Conservation (phyloP, 1,140 invertebrate genomes). For the Ceratina calcarata region DNA sequence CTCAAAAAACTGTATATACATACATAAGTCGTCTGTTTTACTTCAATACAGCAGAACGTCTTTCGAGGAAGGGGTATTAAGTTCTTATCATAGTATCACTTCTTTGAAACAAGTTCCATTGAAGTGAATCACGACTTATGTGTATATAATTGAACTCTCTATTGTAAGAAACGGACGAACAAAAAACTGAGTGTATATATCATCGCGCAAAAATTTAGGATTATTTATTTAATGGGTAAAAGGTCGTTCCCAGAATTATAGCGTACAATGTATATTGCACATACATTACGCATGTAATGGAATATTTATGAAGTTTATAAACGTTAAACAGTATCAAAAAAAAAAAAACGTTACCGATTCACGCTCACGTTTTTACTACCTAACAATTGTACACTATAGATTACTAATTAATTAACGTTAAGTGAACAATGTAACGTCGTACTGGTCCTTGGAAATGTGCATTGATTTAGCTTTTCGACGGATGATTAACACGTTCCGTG, state of each 20-base stretch:
- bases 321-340: constrained; percentile 3
- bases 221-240: neutral
- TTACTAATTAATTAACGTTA: neutral
- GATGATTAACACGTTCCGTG: too few relatives aligned
- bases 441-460: neutral
- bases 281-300: constrained; percentile 46
- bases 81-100: too few relatives aligned
- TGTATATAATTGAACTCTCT: constrained; percentile 32
- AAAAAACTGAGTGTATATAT: neutral
- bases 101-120: too few relatives aligned
- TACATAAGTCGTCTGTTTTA: too few relatives aligned
- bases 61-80: too few relatives aligned
- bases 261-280: constrained; percentile 22
- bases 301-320: constrained; percentile 29
- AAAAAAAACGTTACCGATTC: neutral
- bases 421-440: neutral
- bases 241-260: neutral
- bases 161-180: constrained; percentile 14
- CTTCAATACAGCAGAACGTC: too few relatives aligned
- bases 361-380: constrained; percentile 5
- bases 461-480: too few relatives aligned
- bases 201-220: too few relatives aligned
- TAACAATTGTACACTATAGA: neutral
- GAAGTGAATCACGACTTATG: too few relatives aligned
- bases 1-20: constrained; percentile 5